These are phyloP conservation scores for Triplophysa yarkandensis DNA, from an alignment of 2,797 vertebrate species.

Conservation along the genomic window DNA sequence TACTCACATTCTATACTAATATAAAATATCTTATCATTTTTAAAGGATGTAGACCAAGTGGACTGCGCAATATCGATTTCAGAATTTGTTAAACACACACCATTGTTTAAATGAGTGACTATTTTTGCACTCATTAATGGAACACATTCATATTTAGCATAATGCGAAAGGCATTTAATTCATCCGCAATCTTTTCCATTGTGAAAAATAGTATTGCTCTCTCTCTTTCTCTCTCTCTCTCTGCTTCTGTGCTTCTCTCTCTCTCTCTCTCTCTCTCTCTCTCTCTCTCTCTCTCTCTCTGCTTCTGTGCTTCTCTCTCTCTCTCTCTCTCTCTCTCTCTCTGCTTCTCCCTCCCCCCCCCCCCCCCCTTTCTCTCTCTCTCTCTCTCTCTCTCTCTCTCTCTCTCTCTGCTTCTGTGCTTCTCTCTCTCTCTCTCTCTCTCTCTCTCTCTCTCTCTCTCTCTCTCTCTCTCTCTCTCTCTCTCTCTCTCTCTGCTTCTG, in stretches of 20 bases:
- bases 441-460: constrained; percentile 27
- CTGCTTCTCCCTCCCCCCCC: too few relatives aligned
- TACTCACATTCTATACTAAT: neutral
- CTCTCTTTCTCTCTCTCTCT: constrained; percentile 35
- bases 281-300: constrained; percentile 32
- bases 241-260: constrained; percentile 29
- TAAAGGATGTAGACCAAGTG: neutral
- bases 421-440: constrained; percentile 36
- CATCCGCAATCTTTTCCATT: neutral
- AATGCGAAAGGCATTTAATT: neutral
- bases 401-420: too few relatives aligned
- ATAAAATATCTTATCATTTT: neutral
- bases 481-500: constrained; percentile 21
- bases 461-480: constrained; percentile 35
- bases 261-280: constrained; percentile 30
- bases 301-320: too few relatives aligned
- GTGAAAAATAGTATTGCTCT: constrained; percentile 4
- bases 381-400: constrained; percentile 25
- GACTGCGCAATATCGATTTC: constrained; percentile 16
- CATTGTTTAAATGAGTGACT: too few relatives aligned
- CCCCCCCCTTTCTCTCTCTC: constrained; percentile 33
- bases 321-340: constrained; percentile 24
- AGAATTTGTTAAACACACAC: neutral
- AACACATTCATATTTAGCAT: too few relatives aligned
- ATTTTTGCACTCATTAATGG: too few relatives aligned